Evolutionary conservation across 2,797 vertebrate species (phyloP).

Genomic region (Melopsittacus undulatus): DNA sequence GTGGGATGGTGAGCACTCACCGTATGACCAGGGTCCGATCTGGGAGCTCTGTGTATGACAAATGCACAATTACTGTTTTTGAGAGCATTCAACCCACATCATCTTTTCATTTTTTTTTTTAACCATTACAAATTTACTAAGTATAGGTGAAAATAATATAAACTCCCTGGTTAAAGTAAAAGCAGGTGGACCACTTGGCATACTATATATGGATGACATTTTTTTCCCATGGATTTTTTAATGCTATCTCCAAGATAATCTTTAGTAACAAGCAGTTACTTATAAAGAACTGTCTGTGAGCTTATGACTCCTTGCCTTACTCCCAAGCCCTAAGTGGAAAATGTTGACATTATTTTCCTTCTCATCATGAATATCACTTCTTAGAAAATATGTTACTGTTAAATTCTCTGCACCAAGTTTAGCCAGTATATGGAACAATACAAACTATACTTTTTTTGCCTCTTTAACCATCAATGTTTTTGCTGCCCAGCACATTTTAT

Average conservation of each 20-base stretch:
- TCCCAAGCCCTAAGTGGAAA: neutral
- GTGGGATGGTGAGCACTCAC: too few species aligned
- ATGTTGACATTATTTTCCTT: neutral
- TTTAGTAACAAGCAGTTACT: neutral
- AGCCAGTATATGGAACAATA: neutral
- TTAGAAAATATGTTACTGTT: accelerated
- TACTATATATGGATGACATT: neutral
- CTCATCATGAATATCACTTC: neutral
- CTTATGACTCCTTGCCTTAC: neutral
- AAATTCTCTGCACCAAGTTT: neutral
- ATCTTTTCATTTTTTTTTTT: neutral
- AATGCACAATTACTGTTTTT: neutral
- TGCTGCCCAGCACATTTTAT: neutral
- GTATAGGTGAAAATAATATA: neutral
- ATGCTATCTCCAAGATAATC: neutral
- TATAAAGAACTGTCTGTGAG: neutral
- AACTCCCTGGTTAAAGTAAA: neutral
- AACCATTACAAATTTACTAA: neutral
- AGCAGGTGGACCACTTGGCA: neutral
- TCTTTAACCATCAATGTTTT: neutral
- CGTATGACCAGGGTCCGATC: too few species aligned
- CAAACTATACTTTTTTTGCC: neutral
- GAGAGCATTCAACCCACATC: neutral
- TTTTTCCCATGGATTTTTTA: neutral
- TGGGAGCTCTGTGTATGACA: too few species aligned